Evolutionary conservation across 2,888 invertebrate genomes (phyloP).

Genomic region (Macrophya annulata): DNA sequence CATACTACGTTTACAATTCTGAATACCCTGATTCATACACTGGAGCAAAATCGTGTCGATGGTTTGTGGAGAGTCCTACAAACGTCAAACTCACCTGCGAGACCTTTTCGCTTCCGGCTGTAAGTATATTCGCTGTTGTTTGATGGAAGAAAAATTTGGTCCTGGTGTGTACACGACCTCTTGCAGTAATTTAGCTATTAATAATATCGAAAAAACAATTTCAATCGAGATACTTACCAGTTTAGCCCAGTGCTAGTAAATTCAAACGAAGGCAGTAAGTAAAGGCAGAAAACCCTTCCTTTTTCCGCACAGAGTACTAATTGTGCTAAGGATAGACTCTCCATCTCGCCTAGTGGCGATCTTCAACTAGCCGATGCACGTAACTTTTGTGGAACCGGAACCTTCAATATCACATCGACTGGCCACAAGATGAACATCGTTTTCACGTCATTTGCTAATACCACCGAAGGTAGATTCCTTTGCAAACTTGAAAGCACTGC

Average conservation of each 20-base stretch:
- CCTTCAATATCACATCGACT: conserved; percentile 68
- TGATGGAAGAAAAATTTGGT: neutral
- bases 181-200: neutral
- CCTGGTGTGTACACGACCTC: no score
- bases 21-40: conserved; percentile 80
- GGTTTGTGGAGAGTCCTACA: conserved; percentile 80
- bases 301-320: conserved; percentile 58
- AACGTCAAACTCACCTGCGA: conserved; percentile 78
- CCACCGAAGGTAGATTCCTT: conserved; percentile 80
- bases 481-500: conserved; percentile 77
- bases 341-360: conserved; percentile 81
- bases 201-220: conserved; percentile 29
- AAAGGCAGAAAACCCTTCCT: neutral
- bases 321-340: conserved; percentile 80
- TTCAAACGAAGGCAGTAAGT: neutral
- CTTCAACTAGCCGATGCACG: conserved; percentile 78
- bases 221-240: neutral
- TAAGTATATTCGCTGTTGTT: conserved; percentile 70
- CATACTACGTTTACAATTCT: conserved; percentile 80
- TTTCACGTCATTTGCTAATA: conserved; percentile 66
- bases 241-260: neutral
- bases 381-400: conserved; percentile 82
- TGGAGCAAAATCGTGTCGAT: conserved; percentile 79
- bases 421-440: conserved; percentile 69
- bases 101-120: conserved; percentile 80